Evolutionary conservation across 2,797 vertebrate species (phyloP), one percentile per base, ranked within the genome.

Genomic region (Girardinus metallicus): DNA sequence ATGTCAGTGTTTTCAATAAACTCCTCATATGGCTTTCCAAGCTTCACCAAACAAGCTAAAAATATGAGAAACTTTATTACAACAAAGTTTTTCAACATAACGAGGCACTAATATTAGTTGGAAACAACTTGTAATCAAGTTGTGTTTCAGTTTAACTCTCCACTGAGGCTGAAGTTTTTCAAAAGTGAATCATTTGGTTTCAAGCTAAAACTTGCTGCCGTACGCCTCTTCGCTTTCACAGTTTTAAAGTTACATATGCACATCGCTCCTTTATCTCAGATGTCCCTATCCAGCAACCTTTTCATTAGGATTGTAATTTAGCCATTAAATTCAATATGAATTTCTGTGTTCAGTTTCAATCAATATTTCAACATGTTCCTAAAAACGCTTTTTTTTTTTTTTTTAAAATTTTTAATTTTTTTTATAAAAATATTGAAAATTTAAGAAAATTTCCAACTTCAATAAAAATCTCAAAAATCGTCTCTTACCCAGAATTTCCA

Each of bases 401-500:
- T 21, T 6, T 49, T 49, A 18, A 5, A 21, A 49, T 10, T 10
- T 9, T 8, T 41, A 43, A 43, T 43, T 9, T 36, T 36, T 36
- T 36, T 4, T 3, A 46, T 47, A 36, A 41, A 41, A 57, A 29
- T n/a, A 55, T 55, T 55, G 4, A 68, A 68, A 68, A 41, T 41
- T 39, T 26, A 1, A 66, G 23, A 66, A 39, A 8, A 66, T 16
- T 16, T 44, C 5, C 68, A 71, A 8, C 2, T 13, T 71, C 6
- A 29, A 2, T n/a, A 15, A 23, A 31, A 31, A 74, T 26, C 10
- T 16, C 1, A n/a, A 41, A 26, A n/a, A n/a, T n/a, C n/a, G n/a
- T n/a, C 12, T 15, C 55, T 18, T 21, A 53, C 31, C 49, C 51
- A 91, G 51, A 44, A 93, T 26, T 57, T 95, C 93, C 43, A 95